These are phyloP conservation scores for Apodemia hepburni DNA, from an alignment of 2,888 invertebrate genomes.

Conservation along the genomic window DNA sequence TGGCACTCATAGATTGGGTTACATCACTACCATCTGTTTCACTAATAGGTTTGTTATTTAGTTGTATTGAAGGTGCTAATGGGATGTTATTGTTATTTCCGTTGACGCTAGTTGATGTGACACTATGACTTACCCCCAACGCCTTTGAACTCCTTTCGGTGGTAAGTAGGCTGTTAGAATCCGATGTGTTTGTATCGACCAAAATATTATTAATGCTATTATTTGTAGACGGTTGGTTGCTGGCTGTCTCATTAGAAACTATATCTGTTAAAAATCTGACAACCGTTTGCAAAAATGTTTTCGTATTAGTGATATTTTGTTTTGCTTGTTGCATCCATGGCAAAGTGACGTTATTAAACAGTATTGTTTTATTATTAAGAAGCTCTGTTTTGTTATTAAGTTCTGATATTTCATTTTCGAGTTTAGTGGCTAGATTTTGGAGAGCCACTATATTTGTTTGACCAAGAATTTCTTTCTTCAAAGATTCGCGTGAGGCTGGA, in stretches of 20 bases:
- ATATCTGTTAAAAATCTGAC: slow-evolving; percentile 9
- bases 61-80: neutral
- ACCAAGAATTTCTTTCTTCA: slow-evolving; percentile 49
- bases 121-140: neutral
- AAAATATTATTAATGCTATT: neutral
- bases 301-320: slow-evolving; percentile 2
- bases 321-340: neutral
- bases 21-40: neutral
- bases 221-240: neutral
- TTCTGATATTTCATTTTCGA: slow-evolving; percentile 56
- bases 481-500: slow-evolving; percentile 39
- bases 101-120: neutral
- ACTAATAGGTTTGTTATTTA: neutral
- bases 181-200: neutral
- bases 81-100: neutral
- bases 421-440: slow-evolving; percentile 46
- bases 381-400: slow-evolving; percentile 57
- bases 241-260: neutral
- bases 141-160: neutral
- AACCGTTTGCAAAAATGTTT: slow-evolving; percentile 4
- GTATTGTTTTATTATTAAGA: slow-evolving; percentile 52
- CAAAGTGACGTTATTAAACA: slow-evolving; percentile 48
- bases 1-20: neutral
- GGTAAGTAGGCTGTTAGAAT: neutral
- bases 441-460: slow-evolving; percentile 53